phyloP scores from a whole-genome alignment of 2,113 vertebrate species.

The Bothrops jararaca region DNA sequence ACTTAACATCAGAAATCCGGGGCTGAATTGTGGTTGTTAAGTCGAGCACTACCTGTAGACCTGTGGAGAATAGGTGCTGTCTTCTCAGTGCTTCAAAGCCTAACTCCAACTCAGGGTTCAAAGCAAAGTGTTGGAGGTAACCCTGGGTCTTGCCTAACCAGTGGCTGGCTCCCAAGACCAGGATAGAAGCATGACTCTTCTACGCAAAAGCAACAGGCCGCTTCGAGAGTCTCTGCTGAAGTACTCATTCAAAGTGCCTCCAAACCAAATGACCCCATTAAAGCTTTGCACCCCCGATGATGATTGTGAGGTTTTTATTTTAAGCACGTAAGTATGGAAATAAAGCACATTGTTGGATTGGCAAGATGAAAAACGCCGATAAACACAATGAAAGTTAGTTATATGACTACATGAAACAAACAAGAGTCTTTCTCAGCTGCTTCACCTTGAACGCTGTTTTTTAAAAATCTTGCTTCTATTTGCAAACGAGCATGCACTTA shows the following conservation, averaged over 20 bases:
- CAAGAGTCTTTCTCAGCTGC: not conserved
- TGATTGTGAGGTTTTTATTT: not conserved
- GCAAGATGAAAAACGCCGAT: not conserved
- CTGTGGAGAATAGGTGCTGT: not conserved
- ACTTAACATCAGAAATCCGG: no score
- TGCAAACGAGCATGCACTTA: not conserved
- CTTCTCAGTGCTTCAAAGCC: no score
- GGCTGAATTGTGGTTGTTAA: no score
- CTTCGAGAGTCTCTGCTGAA: not conserved
- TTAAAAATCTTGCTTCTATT: not conserved
- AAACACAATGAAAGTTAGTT: not conserved
- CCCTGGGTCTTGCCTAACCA: no score
- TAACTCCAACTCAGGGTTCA: no score
- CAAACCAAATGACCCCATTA: not conserved
- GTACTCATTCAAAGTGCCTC: not conserved
- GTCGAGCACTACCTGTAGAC: no score
- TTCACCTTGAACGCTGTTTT: not conserved
- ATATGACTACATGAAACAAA: not conserved
- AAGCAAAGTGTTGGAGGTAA: no score
- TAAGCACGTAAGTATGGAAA: not conserved
- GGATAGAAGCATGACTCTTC: no score
- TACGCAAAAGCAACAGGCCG: no score
- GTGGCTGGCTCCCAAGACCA: no score
- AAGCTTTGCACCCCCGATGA: not conserved
- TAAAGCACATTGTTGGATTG: not conserved